These are phyloP conservation scores for Cryptocheilus praepositus DNA, from an alignment of 2,888 invertebrate genomes.

Conservation along the genomic window DNA sequence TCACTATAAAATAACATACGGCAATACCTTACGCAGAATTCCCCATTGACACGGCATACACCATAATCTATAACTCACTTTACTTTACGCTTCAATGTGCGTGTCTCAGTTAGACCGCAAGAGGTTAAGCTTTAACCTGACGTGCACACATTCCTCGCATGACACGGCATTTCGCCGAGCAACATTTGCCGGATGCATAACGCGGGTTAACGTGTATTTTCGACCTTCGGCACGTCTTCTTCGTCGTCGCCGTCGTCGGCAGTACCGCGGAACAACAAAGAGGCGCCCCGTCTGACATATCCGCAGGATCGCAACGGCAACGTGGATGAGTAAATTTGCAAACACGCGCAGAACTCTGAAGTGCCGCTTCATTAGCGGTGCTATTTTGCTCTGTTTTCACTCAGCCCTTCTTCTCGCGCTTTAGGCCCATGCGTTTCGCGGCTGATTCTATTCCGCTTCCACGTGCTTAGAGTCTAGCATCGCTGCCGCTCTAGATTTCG, in stretches of 20 bases:
- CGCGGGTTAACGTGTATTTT: too few species aligned
- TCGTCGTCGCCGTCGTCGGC: too few species aligned
- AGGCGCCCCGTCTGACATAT: not conserved
- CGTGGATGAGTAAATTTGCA: slow-evolving; percentile 5
- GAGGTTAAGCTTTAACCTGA: too few species aligned
- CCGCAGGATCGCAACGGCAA: slow-evolving; percentile 1
- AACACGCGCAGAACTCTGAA: slow-evolving; percentile 1
- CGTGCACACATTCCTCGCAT: too few species aligned
- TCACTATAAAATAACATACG: too few species aligned
- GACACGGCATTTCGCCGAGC: too few species aligned
- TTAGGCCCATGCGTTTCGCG: not conserved
- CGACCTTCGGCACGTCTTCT: too few species aligned
- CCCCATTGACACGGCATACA: too few species aligned
- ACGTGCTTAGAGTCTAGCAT: not conserved
- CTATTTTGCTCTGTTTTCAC: slow-evolving; percentile 13
- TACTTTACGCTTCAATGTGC: too few species aligned
- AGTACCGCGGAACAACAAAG: not conserved
- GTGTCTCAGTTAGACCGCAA: not conserved
- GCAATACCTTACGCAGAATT: too few species aligned
- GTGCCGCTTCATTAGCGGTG: slow-evolving; percentile 15
- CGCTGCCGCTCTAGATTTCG: slow-evolving; percentile 5
- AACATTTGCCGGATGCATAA: too few species aligned
- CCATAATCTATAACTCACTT: too few species aligned
- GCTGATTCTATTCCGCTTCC: slow-evolving; percentile 7
- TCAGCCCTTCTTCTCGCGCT: not conserved